phyloP scores from a whole-genome alignment of 2,797 vertebrate genomes.

The Halcyon leucocephala region DNA sequence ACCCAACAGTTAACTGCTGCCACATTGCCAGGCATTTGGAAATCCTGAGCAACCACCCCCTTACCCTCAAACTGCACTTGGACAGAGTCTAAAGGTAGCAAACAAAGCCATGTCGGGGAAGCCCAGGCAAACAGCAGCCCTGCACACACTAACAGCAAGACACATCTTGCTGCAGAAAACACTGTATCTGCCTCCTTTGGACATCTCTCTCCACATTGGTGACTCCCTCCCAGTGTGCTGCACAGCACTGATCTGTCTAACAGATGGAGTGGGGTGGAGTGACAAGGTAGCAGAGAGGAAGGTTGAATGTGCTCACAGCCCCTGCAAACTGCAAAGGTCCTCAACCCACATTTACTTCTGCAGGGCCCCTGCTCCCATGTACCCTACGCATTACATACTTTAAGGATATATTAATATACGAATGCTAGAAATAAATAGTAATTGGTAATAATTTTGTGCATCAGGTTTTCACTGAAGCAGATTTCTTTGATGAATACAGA shows the following conservation, averaged over 20 bases:
- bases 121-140: accelerated
- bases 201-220: no score
- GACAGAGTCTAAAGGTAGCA: background rate
- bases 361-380: background rate
- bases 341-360: accelerated
- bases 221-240: background rate
- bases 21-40: accelerated
- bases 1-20: background rate
- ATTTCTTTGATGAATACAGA: background rate
- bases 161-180: background rate
- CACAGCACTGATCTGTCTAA: background rate
- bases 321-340: background rate
- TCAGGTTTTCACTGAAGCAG: background rate
- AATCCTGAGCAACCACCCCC: background rate
- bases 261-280: no score
- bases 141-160: accelerated
- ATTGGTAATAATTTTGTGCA: background rate
- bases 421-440: background rate
- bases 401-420: background rate
- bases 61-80: background rate
- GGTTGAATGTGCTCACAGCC: accelerated
- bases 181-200: background rate
- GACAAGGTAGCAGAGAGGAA: background rate
- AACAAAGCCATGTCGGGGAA: background rate
- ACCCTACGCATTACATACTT: background rate